phyloP scores from a whole-genome alignment of 2,797 vertebrate genomes.

The Gymnothorax javanicus region DNA sequence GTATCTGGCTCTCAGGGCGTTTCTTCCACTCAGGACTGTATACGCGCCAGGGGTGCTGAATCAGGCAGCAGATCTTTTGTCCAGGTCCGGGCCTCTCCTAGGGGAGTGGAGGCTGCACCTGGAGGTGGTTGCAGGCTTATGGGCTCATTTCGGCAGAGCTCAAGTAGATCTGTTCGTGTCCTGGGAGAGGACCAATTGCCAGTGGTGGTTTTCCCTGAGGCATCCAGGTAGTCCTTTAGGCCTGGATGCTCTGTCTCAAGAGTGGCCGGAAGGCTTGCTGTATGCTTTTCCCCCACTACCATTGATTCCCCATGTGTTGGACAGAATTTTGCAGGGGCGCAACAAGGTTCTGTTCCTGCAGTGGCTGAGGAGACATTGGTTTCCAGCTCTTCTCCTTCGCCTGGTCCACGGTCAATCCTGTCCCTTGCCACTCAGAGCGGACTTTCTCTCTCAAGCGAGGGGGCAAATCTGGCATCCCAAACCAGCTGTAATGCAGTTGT shows the following conservation, averaged over 20 bases:
- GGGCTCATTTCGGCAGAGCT: not conserved
- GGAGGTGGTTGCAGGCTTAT: not conserved
- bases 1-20: not conserved
- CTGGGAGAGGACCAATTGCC: not conserved
- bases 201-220: not conserved
- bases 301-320: not conserved
- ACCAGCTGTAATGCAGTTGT: too few relatives aligned
- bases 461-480: too few relatives aligned
- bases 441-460: too few relatives aligned
- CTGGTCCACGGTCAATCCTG: not conserved
- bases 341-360: not conserved
- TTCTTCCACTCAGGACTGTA: constrained; percentile 11
- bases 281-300: constrained; percentile 12
- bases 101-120: constrained; percentile 20
- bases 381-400: not conserved
- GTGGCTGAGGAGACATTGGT: not conserved
- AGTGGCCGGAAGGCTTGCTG: constrained; percentile 7
- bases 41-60: not conserved
- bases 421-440: not conserved
- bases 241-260: constrained; percentile 24
- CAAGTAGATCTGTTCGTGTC: constrained; percentile 19
- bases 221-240: not conserved
- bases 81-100: not conserved
- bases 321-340: not conserved
- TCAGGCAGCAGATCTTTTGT: not conserved